Evolutionary conservation across 1,140 invertebrate species (phyloP), one percentile per base, ranked within the genome.

Genomic region (Papilio xuthus): DNA sequence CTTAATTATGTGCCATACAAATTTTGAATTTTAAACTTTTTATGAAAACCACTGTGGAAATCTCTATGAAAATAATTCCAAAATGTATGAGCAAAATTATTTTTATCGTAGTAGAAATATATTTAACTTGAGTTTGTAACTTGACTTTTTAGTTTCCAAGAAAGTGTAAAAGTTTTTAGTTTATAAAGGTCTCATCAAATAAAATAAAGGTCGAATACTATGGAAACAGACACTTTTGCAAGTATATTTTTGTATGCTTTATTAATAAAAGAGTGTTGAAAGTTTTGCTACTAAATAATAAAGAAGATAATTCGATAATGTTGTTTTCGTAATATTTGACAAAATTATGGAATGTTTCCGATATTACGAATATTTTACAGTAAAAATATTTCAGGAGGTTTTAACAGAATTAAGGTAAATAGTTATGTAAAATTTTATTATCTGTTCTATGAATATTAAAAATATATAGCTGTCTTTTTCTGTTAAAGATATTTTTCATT

Each of bases 141-240:
- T 67, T 60, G 23, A 60, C 56, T 32, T 28, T 67, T 67, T 67
- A 67, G 60, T 67, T 67, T 67, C 7, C 56, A 26, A 60, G 50
- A 12, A 56, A 23, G 60, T 67, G 60, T 28, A 28, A 67, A 63
- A 63, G 60, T 63, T 60, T 60, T 23, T 13, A 60, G 56, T 60
- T 60, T 67, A 67, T 28, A 23, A 67, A 67, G 60, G 26, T 67
- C 60, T 32, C 60, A 28, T 67, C 60, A 67, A 28, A 32, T 60
- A 28, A 32, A 67, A 9, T 67, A 67, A 67, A 28, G 60, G 60
- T 67, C 60, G 26, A 32, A 18, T 26, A 28, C 26, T 26, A 67
- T 67, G 26, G 60, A 1, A 28, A 4, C 60, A 32, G 60, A 67
- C 26, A 28, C 23, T 32, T 67, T 67, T 32, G 18, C 32, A 32